phyloP scores from a whole-genome alignment of 2,888 invertebrate genomes.

The Agrochola lychnidis region DNA sequence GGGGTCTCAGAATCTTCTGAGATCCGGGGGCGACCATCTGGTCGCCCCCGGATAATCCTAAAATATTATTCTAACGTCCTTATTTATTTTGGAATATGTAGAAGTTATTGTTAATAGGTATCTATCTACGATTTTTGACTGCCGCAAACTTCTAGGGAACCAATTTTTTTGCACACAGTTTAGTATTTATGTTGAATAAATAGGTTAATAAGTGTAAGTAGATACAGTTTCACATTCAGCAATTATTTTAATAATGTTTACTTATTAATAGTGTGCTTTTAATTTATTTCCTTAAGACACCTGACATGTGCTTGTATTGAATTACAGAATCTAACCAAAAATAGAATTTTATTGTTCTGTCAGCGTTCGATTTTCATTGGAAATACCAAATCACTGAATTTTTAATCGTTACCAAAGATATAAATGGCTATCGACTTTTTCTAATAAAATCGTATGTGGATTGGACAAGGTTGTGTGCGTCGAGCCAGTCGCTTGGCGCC shows the following conservation, averaged over 20 bases:
- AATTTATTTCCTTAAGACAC: not conserved
- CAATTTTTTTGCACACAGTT: not conserved
- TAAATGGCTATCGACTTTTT: slow-evolving; percentile 61
- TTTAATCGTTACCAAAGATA: slow-evolving; percentile 47
- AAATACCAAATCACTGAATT: slow-evolving; percentile 55
- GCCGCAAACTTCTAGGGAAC: not conserved
- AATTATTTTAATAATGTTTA: not conserved
- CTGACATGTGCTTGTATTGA: slow-evolving; percentile 28
- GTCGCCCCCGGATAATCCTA: not conserved
- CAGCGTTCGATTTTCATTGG: slow-evolving; percentile 49
- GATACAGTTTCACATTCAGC: not conserved
- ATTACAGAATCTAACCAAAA: slow-evolving; percentile 41
- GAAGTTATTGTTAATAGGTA: not conserved
- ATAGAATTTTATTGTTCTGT: slow-evolving; percentile 43
- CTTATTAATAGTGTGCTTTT: not conserved
- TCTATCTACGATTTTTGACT: not conserved
- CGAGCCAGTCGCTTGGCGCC: slow-evolving; percentile 79
- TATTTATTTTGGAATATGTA: not conserved
- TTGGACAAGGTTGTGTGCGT: slow-evolving; percentile 72
- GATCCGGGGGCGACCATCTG: too few species aligned
- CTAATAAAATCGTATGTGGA: slow-evolving; percentile 66
- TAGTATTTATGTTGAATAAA: not conserved
- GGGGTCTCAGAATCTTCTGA: too few species aligned
- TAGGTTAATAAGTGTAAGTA: not conserved
- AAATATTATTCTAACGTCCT: not conserved